phyloP scores from a whole-genome alignment of 1,140 invertebrate genomes.

The Drosophila suzukii region DNA sequence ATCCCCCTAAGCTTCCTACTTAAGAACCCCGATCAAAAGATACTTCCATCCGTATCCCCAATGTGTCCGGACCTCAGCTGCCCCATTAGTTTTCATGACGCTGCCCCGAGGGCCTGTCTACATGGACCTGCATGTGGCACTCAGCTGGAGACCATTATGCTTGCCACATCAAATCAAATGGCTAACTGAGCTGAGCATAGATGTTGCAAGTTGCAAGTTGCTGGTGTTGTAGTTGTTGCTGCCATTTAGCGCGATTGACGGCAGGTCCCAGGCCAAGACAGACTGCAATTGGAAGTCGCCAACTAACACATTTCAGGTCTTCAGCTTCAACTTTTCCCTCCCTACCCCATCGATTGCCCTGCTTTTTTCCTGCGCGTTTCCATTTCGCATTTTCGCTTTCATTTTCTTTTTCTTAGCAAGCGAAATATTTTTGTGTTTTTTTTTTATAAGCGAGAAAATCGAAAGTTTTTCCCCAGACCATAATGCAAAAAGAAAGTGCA shows the following conservation, averaged over 20 bases:
- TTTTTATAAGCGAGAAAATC: conserved; percentile 77
- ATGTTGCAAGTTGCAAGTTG: conserved; percentile 25
- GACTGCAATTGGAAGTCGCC: conserved; percentile 47
- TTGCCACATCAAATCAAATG: conserved; percentile 55
- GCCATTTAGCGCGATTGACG: conserved; percentile 51
- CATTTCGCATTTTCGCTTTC: conserved; percentile 80
- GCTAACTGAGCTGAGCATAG: conserved; percentile 39
- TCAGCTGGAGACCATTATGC: conserved; percentile 35
- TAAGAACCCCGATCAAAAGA: conserved; percentile 1
- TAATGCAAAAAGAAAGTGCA: conserved; percentile 84
- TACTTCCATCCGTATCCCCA: conserved; percentile 7
- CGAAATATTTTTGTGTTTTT: conserved; percentile 52
- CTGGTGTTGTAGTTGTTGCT: conserved; percentile 14
- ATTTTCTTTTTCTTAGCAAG: conserved; percentile 79
- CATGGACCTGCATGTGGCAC: conserved; percentile 48
- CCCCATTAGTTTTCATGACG: conserved; percentile 27
- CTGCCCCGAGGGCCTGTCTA: conserved; percentile 45
- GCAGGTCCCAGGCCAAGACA: conserved; percentile 25
- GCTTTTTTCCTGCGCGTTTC: conserved; percentile 41
- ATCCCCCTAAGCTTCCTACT: background rate
- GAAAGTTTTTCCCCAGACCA: conserved; percentile 84
- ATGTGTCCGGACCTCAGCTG: conserved; percentile 25
- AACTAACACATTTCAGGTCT: conserved; percentile 42
- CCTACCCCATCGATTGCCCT: conserved; percentile 4
- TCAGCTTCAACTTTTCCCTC: conserved; percentile 26